Conservation (phyloP, 2,888 invertebrate species). For the Drosophila cracens region DNA sequence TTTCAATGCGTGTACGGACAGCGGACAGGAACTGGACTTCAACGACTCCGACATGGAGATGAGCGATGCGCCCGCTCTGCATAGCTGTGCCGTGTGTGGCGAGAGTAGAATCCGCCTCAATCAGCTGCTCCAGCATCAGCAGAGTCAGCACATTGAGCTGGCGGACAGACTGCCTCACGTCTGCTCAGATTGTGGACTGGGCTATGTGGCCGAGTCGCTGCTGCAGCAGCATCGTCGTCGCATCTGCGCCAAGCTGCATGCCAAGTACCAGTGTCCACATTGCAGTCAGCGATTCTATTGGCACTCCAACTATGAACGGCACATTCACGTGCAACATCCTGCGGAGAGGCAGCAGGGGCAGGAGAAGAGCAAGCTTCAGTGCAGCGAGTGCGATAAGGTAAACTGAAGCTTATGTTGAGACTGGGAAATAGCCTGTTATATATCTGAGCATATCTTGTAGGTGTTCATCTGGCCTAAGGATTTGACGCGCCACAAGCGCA, state of each 20-base stretch:
- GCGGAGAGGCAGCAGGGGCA: background rate
- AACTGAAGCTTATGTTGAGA: background rate
- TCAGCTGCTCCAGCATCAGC: conserved; percentile 76
- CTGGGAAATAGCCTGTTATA: background rate
- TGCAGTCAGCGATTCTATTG: conserved; percentile 82
- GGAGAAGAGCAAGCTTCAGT: conserved; percentile 84
- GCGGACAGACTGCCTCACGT: conserved; percentile 82
- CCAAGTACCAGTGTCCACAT: conserved; percentile 67
- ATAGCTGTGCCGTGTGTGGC: conserved; percentile 78
- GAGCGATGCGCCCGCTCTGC: conserved; percentile 29
- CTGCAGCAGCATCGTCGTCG: conserved; percentile 86
- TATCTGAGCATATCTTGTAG: conserved; percentile 16
- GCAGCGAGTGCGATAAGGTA: conserved; percentile 88
- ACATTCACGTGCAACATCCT: conserved; percentile 54
- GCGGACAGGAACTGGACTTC: conserved; percentile 81
- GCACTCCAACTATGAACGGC: conserved; percentile 77
- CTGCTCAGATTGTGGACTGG: conserved; percentile 86
- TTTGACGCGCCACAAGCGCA: conserved; percentile 88
- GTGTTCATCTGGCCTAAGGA: conserved; percentile 88
- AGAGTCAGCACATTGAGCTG: conserved; percentile 74
- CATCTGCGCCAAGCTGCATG: conserved; percentile 75
- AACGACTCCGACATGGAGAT: conserved; percentile 77
- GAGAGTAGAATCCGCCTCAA: conserved; percentile 55
- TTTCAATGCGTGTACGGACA: conserved; percentile 79
- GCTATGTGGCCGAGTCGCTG: conserved; percentile 86